Evolutionary conservation across 2,113 vertebrate species (phyloP).

Genomic region (Noctilio leporinus): DNA sequence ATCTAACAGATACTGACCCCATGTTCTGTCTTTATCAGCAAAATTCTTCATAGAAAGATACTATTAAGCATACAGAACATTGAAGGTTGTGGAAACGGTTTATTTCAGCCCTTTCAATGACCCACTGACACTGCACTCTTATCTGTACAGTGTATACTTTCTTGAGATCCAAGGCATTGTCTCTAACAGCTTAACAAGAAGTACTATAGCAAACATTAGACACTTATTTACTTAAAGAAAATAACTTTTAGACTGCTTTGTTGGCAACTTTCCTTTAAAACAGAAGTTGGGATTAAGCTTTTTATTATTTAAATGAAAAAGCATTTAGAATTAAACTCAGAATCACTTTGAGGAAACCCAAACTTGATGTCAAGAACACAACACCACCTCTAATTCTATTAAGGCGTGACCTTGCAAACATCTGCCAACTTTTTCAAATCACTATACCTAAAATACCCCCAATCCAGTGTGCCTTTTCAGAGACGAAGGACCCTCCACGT

Average conservation of each 20-base stretch:
- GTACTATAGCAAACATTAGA: background rate
- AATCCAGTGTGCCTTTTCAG: background rate
- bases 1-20: background rate
- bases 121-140: background rate
- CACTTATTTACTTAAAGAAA: background rate
- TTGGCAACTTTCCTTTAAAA: background rate
- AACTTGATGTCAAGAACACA: background rate
- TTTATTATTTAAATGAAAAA: background rate
- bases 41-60: background rate
- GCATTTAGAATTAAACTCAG: constrained; percentile 17
- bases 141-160: background rate
- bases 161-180: background rate
- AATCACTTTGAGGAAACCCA: background rate
- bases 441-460: background rate
- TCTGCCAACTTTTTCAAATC: background rate
- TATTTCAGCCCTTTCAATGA: background rate
- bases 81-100: background rate
- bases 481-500: constrained; percentile 34
- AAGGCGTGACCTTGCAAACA: background rate
- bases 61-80: background rate
- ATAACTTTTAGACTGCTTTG: background rate
- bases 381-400: background rate
- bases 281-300: background rate
- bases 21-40: background rate
- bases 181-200: background rate